Evolutionary conservation across 2,797 vertebrate genomes (phyloP).

Genomic region (Taenioides sp.): DNA sequence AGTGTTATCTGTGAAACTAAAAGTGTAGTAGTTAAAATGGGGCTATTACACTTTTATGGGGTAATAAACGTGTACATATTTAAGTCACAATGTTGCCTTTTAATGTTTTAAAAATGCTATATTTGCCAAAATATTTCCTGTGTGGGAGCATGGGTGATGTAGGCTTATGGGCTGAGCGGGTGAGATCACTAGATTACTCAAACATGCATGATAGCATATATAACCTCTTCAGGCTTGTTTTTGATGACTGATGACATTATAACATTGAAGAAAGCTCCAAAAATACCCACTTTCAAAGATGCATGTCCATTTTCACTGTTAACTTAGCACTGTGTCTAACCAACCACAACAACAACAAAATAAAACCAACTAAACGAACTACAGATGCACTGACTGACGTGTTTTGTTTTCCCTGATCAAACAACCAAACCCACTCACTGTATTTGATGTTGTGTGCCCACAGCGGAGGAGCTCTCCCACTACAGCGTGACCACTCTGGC

Average conservation of each 20-base stretch:
- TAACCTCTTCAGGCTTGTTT: no score
- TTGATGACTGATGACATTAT: no score
- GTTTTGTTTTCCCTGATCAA: neutral
- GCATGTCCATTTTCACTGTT: neutral
- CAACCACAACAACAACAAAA: neutral
- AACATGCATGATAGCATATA: no score
- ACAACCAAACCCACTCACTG: neutral
- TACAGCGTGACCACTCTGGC: constrained; percentile 87
- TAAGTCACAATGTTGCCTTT: no score
- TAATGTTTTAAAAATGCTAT: no score
- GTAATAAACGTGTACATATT: no score
- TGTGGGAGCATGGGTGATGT: no score
- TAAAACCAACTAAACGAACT: neutral
- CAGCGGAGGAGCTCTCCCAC: constrained; percentile 77
- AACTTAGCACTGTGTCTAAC: no score
- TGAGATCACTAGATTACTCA: no score
- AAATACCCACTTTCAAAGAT: no score
- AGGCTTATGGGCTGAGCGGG: no score
- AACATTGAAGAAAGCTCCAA: neutral
- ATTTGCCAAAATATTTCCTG: no score
- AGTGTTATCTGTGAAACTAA: neutral
- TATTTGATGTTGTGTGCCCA: constrained; percentile 27
- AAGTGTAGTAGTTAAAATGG: neutral
- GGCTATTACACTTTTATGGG: neutral
- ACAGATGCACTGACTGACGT: neutral